Evolutionary conservation across 35 echinoderm and acorn worm genomes (phyloP), one percentile per base, ranked within the genome.

Genomic region (Ptychodera flava): DNA sequence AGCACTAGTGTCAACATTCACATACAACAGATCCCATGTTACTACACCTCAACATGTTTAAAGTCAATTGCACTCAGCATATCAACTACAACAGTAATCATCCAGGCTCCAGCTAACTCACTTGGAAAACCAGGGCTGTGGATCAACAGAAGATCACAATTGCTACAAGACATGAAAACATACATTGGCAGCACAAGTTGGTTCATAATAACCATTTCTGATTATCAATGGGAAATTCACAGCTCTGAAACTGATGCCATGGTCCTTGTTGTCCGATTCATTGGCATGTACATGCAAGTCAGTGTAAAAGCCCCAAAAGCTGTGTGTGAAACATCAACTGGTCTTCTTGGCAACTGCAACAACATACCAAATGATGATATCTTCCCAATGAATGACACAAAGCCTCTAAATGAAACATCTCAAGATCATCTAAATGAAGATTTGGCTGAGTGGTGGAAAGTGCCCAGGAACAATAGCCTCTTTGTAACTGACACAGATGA

Each of bases 311-410:
- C 84, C 15, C 91, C 91, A 81, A 34, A 80, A 32, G 85, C 82
- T 1, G 30, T 80, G 14, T 93, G 91, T 79, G 30, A 79, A 0
- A n/a, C 31, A 28, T 87, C 91, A 32, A 38, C 29, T 81, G 94
- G 94, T 1, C 91, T 97, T 0, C 82, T 97, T 88, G 94, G 93
- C 38, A 95, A 91, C 36, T 95, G 93, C 85, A 91, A 95, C 79
- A 78, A 77, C 30, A 78, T 86, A 35, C 15, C 77, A 29, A 78
- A 30, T 28, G 90, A 95, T 89, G 89, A 91, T 78, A 32, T 95
- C 33, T 78, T 16, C 27, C 45, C 45, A 12, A 64, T 64, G 22
- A 64, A 64, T 64, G 45, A 22, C 45, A 83, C 53, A 82, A 37
- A 28, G 76, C 37, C 52, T 29, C 78, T 81, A 22, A 80, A 80